These are phyloP conservation scores for Suncus etruscus DNA, from an alignment of 2,113 vertebrate genomes.

Conservation along the genomic window DNA sequence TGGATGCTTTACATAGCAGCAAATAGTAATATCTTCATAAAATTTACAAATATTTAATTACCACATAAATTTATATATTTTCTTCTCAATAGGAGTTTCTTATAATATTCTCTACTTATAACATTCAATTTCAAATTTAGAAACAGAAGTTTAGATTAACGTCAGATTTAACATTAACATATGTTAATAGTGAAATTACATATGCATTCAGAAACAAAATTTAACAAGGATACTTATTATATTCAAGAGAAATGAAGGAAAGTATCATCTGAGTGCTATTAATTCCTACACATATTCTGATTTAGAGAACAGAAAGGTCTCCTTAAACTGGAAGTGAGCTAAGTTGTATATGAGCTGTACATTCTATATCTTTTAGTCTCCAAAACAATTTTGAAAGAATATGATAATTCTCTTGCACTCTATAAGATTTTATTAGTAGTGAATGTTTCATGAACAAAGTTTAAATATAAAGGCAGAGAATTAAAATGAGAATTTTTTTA, in stretches of 20 bases:
- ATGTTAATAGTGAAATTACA: not conserved
- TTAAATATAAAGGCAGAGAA: not conserved
- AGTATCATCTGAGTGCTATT: not conserved
- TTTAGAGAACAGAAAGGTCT: not conserved
- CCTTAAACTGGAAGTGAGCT: not conserved
- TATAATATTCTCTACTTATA: not conserved
- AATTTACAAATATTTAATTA: not conserved
- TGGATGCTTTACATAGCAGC: not conserved
- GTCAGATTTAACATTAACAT: too few species aligned
- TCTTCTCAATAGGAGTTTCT: not conserved
- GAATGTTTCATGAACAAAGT: not conserved
- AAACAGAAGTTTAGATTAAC: not conserved
- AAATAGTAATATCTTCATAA: not conserved
- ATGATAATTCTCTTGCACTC: not conserved
- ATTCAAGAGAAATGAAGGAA: not conserved
- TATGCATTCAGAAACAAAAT: not conserved
- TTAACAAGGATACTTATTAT: not conserved
- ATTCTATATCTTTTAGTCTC: not conserved
- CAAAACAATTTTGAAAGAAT: not conserved
- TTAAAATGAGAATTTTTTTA: not conserved
- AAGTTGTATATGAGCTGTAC: not conserved
- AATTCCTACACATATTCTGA: not conserved
- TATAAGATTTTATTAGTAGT: not conserved
- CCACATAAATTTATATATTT: not conserved
- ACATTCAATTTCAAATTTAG: not conserved